Conservation (phyloP, 1,140 invertebrate species). For the Cherax destructor region DNA sequence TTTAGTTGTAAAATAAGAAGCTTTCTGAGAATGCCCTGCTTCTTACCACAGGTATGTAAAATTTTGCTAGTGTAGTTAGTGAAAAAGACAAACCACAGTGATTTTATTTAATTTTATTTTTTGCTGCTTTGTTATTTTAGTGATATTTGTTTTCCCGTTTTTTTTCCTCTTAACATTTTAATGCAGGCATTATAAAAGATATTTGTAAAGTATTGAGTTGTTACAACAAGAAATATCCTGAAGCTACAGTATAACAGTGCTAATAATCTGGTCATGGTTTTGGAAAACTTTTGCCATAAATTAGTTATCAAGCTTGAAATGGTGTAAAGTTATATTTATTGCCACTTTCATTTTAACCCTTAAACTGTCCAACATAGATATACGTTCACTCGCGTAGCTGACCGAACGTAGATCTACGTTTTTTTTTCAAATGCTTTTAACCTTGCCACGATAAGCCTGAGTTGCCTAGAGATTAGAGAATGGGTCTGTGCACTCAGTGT, state of each 20-base stretch:
- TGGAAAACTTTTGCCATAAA: background rate
- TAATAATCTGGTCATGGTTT: background rate
- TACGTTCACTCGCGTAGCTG: too few species aligned
- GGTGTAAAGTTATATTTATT: too few species aligned
- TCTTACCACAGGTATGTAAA: slow-evolving; percentile 64
- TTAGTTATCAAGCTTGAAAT: background rate
- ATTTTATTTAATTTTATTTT: slow-evolving; percentile 18
- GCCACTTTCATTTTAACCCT: too few species aligned
- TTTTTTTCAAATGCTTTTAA: too few species aligned
- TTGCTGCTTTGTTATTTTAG: slow-evolving; percentile 45
- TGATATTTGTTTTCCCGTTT: slow-evolving; percentile 1
- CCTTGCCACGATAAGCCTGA: too few species aligned
- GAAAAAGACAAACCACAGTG: slow-evolving; percentile 61
- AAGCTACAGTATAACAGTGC: background rate
- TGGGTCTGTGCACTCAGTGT: too few species aligned
- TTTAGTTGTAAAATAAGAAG: slow-evolving; percentile 57
- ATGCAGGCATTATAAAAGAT: too few species aligned
- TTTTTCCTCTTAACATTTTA: background rate
- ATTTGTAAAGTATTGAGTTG: background rate
- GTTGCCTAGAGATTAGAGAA: too few species aligned
- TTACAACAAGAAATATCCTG: background rate
- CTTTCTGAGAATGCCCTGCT: slow-evolving; percentile 65
- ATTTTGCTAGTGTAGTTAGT: slow-evolving; percentile 43
- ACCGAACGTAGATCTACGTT: too few species aligned
- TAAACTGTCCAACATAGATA: too few species aligned